A percentile compares a stretch with the other conserved stretches of the same genome.
Conservation (phyloP, 2,888 invertebrate genomes). For the Agriopis aurantiaria region DNA sequence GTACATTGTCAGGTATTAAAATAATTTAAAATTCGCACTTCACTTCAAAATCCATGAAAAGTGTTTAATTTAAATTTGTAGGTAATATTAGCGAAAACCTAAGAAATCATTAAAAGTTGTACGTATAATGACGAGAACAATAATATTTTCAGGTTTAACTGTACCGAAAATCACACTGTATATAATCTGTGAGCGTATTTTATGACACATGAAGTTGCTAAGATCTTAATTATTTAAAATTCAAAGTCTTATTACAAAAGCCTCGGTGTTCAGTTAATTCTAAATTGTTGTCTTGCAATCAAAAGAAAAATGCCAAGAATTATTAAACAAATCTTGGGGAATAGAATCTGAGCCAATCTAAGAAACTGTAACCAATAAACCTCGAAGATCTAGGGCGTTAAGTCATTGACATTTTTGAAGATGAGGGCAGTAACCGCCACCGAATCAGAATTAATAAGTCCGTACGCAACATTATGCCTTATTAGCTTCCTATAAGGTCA, state of each 20-base stretch:
- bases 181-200: not conserved
- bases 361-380: conserved; percentile 10
- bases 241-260: not conserved
- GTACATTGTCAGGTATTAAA: no score
- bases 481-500: conserved; percentile 9
- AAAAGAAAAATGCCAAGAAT: not conserved
- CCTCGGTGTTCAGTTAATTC: no score
- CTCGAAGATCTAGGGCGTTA: conserved; percentile 2
- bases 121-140: not conserved
- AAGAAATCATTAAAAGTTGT: no score
- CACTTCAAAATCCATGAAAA: no score
- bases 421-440: conserved; percentile 7
- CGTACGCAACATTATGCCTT: conserved; percentile 22
- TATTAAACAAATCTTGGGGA: not conserved
- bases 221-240: not conserved
- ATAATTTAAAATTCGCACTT: no score
- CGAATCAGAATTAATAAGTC: conserved; percentile 9
- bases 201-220: not conserved
- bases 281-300: not conserved
- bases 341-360: not conserved
- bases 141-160: not conserved
- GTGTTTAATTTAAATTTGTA: no score
- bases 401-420: conserved; percentile 20
- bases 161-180: not conserved
- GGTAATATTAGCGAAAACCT: no score